Conservation (phyloP, 2,113 vertebrate genomes). For the Amblyopsis rosae region DNA sequence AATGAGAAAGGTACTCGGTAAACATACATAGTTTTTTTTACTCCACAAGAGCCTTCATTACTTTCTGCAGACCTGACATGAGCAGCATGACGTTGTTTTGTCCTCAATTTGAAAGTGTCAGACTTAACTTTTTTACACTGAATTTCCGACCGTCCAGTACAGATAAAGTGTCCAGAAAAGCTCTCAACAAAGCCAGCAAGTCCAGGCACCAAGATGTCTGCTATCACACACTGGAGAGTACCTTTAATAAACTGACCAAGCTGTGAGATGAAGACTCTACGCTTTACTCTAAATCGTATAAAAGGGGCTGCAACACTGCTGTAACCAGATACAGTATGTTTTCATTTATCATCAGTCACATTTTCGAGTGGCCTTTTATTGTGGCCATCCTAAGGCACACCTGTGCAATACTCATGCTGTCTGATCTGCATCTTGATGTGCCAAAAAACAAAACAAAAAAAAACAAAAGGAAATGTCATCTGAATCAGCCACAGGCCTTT, state of each 20-base stretch:
- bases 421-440: no score
- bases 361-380: no score
- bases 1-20: neutral
- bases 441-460: no score
- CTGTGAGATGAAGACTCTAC: no score
- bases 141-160: neutral
- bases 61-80: neutral
- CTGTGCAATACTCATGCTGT: no score
- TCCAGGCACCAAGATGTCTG: neutral
- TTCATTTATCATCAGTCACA: neutral
- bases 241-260: no score
- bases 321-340: neutral
- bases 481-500: no score
- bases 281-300: neutral
- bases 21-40: neutral
- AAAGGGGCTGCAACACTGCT: neutral
- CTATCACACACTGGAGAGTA: no score
- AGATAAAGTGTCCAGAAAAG: neutral
- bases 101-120: neutral
- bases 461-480: no score
- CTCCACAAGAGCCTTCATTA: neutral
- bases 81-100: neutral
- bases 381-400: no score
- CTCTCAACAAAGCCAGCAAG: conserved; percentile 9
- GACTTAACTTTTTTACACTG: neutral